Evolutionary conservation across 2,888 invertebrate species (phyloP), one percentile per base, ranked within the genome.

Genomic region (Embidobia sp.): DNA sequence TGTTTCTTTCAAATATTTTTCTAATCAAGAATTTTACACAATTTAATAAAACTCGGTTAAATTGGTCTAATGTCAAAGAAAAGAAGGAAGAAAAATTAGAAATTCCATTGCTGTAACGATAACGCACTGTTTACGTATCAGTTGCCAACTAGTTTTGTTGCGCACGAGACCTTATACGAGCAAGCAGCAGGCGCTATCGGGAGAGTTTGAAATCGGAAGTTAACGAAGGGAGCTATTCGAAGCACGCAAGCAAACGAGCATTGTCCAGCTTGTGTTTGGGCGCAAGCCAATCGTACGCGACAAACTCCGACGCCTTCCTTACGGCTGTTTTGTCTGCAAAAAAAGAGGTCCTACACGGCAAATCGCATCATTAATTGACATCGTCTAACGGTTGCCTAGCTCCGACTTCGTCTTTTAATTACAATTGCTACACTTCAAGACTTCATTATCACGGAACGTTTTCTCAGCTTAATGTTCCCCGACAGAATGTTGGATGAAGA

Each of bases 331-430:
- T 64, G 83, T 83, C 80, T 78, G 78, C 78, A 81, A 84, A 84
- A 84, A 84, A 73, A 74, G 10, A n/a, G 73, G 18, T 29, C 59
- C 53, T 59, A 72, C 77, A 72, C 46, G 77, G 66, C 55, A 59
- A 72, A 66, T 77, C 72, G 61, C 81, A 78, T 82, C 81, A 83
- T 84, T 85, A 86, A 86, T 86, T 85, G 85, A 86, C 82, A 78
- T 80, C 70, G 76, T 59, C 72, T 81, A 84, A 83, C 84, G 83
- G 82, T 81, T 75, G 74, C 75, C 70, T 64, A 67, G 64, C 70
- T 61, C 8, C 31, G 11, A 27, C 67, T 75, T 78, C 40, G 83
- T 82, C 83, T 85, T 82, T 85, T 85, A 84, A 86, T 86, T 86
- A 81, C 83, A 81, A 19, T 44, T 40, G 35, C 70, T 44, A 57